These are phyloP conservation scores for Gadus chalcogrammus DNA, from an alignment of 2,113 vertebrate genomes.

Conservation along the genomic window DNA sequence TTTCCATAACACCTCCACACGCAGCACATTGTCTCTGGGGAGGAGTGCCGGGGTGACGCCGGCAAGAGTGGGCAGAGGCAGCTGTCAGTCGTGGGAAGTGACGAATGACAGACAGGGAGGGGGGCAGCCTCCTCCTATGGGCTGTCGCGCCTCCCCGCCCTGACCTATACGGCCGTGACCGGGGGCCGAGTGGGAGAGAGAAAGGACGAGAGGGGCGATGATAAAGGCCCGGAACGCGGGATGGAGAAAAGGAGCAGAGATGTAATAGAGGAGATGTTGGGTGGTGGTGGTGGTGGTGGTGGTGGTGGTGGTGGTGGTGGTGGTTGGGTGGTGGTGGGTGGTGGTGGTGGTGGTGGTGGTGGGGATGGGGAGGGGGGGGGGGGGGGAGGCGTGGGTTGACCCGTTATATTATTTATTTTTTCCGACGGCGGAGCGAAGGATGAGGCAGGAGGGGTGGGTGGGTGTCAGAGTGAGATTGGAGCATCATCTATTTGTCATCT, in stretches of 20 bases:
- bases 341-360: constrained; percentile 37
- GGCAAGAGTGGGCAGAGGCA: constrained; percentile 55
- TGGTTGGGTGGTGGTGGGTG: too few relatives aligned
- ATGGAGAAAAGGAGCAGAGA: constrained; percentile 37
- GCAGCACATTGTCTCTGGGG: constrained; percentile 47
- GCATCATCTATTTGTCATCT: constrained; percentile 77
- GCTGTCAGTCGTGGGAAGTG: constrained; percentile 67
- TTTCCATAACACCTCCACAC: constrained; percentile 24
- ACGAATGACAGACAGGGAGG: constrained; percentile 59
- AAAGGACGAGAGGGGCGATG: constrained; percentile 29
- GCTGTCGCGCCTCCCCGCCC: constrained; percentile 54
- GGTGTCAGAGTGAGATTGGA: constrained; percentile 70
- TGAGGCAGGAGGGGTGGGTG: constrained; percentile 66
- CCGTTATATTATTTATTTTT: constrained; percentile 22
- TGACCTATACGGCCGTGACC: constrained; percentile 54
- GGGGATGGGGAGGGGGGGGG: constrained; percentile 26
- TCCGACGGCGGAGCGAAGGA: constrained; percentile 43
- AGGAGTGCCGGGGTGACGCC: constrained; percentile 46
- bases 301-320: too few relatives aligned
- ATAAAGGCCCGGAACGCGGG: constrained; percentile 3
- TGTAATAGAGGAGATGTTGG: too few relatives aligned
- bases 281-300: constrained; percentile 38
- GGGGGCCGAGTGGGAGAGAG: constrained; percentile 62
- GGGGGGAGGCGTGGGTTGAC: constrained; percentile 43
- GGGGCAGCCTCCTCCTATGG: constrained; percentile 31